phyloP scores from a whole-genome alignment of 2,797 vertebrate genomes.

The Clarias pachynema region DNA sequence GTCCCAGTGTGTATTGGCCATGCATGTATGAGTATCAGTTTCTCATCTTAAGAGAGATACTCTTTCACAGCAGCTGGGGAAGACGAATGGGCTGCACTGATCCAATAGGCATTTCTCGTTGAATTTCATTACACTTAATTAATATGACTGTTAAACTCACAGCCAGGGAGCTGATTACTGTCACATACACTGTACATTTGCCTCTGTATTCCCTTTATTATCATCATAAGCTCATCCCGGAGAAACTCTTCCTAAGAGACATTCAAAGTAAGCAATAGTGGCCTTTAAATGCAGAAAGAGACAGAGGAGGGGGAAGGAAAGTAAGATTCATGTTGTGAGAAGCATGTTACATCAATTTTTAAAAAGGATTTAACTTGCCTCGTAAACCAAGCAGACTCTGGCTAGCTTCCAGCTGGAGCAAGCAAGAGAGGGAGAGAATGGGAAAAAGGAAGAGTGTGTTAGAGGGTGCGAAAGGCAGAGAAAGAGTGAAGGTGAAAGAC shows the following conservation, averaged over 20 bases:
- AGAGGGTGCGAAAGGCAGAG: background rate
- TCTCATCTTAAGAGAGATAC: conserved; percentile 10
- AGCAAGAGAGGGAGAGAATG: background rate
- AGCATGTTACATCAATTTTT: conserved; percentile 61
- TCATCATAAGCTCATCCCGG: conserved; percentile 41
- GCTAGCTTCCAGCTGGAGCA: conserved; percentile 54
- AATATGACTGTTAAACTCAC: conserved; percentile 55
- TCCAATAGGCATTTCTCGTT: conserved; percentile 48
- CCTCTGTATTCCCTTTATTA: conserved; percentile 46
- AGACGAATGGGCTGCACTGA: conserved; percentile 46
- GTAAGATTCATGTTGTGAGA: conserved; percentile 57
- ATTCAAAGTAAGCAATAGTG: conserved; percentile 53
- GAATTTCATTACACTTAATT: conserved; percentile 59
- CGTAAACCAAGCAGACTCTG: conserved; percentile 63
- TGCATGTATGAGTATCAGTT: conserved; percentile 32
- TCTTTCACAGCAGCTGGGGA: conserved; percentile 26
- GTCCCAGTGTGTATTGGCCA: conserved; percentile 64
- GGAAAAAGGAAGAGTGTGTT: conserved; percentile 49
- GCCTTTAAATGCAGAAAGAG: conserved; percentile 42
- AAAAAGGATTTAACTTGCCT: conserved; percentile 60
- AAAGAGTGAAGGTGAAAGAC: conserved; percentile 52
- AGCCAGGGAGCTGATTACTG: conserved; percentile 53
- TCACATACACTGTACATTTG: conserved; percentile 55
- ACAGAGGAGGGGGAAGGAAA: conserved; percentile 38
- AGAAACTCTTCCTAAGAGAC: conserved; percentile 41